A percentile compares a stretch with the other conserved stretches of the same genome.
Conservation (phyloP, 2,113 vertebrate genomes). For the Zosterops japonicus region DNA sequence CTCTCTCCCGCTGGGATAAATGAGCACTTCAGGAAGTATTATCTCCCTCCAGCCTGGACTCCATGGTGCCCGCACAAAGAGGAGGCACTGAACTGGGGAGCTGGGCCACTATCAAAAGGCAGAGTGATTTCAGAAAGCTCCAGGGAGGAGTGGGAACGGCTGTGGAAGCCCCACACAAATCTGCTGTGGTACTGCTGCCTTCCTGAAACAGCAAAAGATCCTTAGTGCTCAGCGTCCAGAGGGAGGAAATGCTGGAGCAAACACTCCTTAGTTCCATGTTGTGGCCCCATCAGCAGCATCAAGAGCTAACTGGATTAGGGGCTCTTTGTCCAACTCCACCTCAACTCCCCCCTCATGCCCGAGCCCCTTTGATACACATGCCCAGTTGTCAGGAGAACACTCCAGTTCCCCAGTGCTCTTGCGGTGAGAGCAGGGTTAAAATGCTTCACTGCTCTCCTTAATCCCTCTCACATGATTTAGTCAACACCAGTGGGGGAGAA, state of each 20-base stretch:
- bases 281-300: background rate
- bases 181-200: background rate
- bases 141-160: background rate
- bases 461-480: slow-evolving; percentile 32
- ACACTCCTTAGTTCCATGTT: background rate
- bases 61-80: slow-evolving; percentile 18
- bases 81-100: slow-evolving; percentile 43
- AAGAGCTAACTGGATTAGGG: slow-evolving; percentile 10
- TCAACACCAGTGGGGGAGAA: background rate
- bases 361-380: background rate
- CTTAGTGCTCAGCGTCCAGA: fast-evolving
- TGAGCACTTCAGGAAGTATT: slow-evolving; percentile 59
- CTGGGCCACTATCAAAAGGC: slow-evolving; percentile 18
- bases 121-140: slow-evolving; percentile 1
- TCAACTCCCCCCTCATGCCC: background rate
- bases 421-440: background rate
- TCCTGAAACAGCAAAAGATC: background rate
- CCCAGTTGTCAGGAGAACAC: background rate
- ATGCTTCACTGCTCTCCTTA: slow-evolving; percentile 4
- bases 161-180: background rate
- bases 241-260: background rate
- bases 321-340: background rate
- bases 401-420: background rate
- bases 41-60: slow-evolving; percentile 20
- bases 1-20: slow-evolving; percentile 47